These are phyloP conservation scores for Bombus impatiens DNA, from an alignment of 1,140 invertebrate genomes.

Conservation along the genomic window DNA sequence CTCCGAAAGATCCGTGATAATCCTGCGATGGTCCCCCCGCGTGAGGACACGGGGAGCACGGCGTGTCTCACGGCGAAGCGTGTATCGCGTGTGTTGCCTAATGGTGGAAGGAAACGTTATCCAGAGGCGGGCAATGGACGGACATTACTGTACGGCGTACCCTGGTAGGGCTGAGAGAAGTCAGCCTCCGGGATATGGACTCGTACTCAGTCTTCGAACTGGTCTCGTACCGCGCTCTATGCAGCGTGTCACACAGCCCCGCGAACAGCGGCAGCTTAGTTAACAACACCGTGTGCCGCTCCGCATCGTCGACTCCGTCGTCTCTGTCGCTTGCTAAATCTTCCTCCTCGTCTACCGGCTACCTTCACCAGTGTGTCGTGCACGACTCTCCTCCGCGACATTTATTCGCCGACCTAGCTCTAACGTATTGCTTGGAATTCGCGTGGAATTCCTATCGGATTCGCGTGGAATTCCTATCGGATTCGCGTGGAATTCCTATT, in stretches of 20 bases:
- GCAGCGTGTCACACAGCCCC: slow-evolving; percentile 47
- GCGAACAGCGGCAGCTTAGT: slow-evolving; percentile 36
- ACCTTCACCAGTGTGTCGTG: slow-evolving; percentile 2
- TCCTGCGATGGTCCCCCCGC: slow-evolving; percentile 29
- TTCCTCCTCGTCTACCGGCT: neutral
- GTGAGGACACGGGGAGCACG: slow-evolving; percentile 11
- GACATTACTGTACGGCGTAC: slow-evolving; percentile 61
- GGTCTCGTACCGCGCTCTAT: slow-evolving; percentile 62
- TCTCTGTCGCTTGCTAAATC: neutral
- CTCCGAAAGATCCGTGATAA: slow-evolving; percentile 36
- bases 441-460: too few relatives aligned
- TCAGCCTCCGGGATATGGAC: slow-evolving; percentile 71
- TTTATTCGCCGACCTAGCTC: neutral
- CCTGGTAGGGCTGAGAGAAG: slow-evolving; percentile 75
- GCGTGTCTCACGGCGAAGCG: slow-evolving; percentile 18
- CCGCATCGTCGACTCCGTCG: slow-evolving; percentile 4
- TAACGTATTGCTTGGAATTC: too few relatives aligned
- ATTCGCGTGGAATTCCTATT: neutral
- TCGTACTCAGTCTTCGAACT: slow-evolving; percentile 74
- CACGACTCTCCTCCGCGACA: neutral
- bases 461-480: too few relatives aligned
- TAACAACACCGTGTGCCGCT: slow-evolving; percentile 43
- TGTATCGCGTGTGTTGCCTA: slow-evolving; percentile 61
- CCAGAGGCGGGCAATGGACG: slow-evolving; percentile 68
- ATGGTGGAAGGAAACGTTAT: slow-evolving; percentile 72